These are phyloP conservation scores for Paratilapia polleni DNA, from an alignment of 2,113 vertebrate genomes.

Conservation along the genomic window DNA sequence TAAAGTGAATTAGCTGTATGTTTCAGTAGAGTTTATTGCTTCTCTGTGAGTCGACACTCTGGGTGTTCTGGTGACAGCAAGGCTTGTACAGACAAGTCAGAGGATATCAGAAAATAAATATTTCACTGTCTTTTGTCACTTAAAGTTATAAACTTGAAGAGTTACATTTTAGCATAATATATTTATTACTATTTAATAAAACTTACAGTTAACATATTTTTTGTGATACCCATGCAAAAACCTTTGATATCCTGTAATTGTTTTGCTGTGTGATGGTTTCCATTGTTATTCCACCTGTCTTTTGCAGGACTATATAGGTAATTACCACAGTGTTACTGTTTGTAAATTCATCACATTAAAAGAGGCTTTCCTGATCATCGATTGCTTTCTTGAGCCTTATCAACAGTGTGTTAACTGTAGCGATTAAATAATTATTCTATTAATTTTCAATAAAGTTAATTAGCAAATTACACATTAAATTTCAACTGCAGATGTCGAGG, in stretches of 20 bases:
- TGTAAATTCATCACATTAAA: no score
- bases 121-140: neutral
- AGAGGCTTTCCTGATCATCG: no score
- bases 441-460: neutral
- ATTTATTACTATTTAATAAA: neutral
- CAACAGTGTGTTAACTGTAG: neutral
- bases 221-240: neutral
- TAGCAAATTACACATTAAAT: neutral
- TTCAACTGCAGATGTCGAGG: neutral
- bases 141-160: neutral
- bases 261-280: neutral
- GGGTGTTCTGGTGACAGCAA: conserved; percentile 36
- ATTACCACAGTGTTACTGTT: no score
- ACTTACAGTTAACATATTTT: neutral
- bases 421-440: neutral
- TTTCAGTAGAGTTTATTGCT: conserved; percentile 59
- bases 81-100: neutral
- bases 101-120: neutral
- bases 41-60: conserved; percentile 32
- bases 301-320: no score
- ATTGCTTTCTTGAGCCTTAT: neutral
- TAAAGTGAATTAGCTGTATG: conserved; percentile 73
- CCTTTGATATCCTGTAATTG: neutral
- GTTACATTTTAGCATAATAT: neutral
- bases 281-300: neutral